Conservation (phyloP, 2,113 vertebrate genomes). For the Orthochromis malagaraziensis region DNA sequence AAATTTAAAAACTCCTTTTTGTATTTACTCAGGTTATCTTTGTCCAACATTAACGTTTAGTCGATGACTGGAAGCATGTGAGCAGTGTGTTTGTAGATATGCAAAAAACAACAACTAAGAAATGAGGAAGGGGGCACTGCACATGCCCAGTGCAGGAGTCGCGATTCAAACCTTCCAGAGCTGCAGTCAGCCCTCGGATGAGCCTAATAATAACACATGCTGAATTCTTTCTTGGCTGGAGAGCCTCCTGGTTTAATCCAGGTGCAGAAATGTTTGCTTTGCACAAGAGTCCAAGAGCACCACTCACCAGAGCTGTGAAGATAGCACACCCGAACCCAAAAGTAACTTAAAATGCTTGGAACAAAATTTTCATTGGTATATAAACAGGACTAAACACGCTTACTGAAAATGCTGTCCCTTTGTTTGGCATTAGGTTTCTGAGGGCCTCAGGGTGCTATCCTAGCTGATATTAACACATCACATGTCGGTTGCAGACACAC, state of each 20-base stretch:
- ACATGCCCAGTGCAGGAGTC: not conserved
- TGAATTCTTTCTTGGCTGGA: not conserved
- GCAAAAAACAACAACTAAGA: not conserved
- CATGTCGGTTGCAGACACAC: not conserved
- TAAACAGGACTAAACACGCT: not conserved
- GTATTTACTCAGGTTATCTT: not conserved
- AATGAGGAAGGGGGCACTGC: not conserved
- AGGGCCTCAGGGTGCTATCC: not conserved
- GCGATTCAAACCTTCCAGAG: not conserved
- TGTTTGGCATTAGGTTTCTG: not conserved
- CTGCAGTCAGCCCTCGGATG: not conserved
- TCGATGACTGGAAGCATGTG: not conserved
- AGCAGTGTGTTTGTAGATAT: not conserved
- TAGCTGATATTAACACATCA: not conserved
- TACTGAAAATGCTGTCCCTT: not conserved
- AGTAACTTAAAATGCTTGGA: not conserved
- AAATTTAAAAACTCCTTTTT: not conserved
- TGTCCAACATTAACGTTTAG: not conserved
- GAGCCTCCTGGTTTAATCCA: not conserved
- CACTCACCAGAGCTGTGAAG: not conserved
- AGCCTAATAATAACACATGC: not conserved
- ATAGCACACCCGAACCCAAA: fast-evolving
- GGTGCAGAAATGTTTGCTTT: not conserved
- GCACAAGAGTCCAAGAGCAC: not conserved
- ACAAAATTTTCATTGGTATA: not conserved